These are phyloP conservation scores for Fistularia commersonii DNA, from an alignment of 2,797 vertebrate genomes.

Conservation along the genomic window DNA sequence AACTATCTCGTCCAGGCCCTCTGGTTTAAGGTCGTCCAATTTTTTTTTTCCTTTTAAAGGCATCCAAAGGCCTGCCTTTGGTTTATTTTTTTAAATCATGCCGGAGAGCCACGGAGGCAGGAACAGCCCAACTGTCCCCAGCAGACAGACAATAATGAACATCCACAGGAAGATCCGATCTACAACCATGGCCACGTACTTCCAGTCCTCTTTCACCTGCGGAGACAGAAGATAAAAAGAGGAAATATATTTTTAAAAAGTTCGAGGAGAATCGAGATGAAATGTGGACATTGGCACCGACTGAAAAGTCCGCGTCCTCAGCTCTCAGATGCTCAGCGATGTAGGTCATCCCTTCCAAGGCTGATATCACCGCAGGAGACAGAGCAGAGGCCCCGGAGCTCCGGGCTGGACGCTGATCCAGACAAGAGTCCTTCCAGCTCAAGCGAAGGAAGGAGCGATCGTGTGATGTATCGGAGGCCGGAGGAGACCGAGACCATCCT, in stretches of 20 bases:
- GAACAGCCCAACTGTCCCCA: conserved; percentile 86
- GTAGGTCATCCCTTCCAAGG: conserved; percentile 84
- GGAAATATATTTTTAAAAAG: too few relatives aligned
- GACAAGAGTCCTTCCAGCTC: conserved; percentile 18
- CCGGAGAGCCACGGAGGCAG: conserved; percentile 85
- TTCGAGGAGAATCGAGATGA: too few relatives aligned
- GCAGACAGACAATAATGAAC: conserved; percentile 85
- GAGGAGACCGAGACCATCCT: conserved; percentile 19
- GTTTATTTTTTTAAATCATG: conserved; percentile 73
- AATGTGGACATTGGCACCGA: conserved; percentile 50
- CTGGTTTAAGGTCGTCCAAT: too few relatives aligned
- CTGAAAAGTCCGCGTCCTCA: conserved; percentile 83
- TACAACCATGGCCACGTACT: conserved; percentile 88
- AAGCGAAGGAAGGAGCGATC: conserved; percentile 26
- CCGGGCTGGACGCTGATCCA: conserved; percentile 6
- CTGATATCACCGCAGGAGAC: conserved; percentile 74
- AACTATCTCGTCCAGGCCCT: too few relatives aligned
- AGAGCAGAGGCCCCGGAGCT: not conserved
- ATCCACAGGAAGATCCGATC: conserved; percentile 91
- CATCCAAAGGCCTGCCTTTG: too few relatives aligned
- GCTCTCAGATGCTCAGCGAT: conserved; percentile 84
- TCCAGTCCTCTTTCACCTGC: conserved; percentile 91
- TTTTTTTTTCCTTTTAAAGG: too few relatives aligned
- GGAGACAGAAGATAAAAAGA: not conserved
- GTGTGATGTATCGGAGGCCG: not conserved